Evolutionary conservation across 2,113 vertebrate species (phyloP).

Genomic region (Phylloscopus trochilus): DNA sequence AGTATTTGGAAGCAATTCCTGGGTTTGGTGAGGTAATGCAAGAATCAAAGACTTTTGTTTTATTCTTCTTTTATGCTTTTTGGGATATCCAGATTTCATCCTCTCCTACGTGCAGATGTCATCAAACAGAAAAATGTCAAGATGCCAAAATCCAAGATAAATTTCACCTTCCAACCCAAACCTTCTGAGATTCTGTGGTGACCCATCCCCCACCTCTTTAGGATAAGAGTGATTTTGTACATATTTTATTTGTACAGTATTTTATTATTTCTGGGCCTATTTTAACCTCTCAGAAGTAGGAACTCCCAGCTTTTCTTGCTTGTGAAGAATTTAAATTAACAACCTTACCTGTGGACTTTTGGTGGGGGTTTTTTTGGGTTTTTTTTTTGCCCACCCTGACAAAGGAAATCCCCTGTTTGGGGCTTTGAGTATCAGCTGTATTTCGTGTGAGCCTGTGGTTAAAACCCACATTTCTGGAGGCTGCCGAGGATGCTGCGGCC

Average conservation of each 20-base stretch:
- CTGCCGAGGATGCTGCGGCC: slow-evolving; percentile 32
- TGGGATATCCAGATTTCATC: background rate
- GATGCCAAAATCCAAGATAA: background rate
- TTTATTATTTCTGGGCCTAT: background rate
- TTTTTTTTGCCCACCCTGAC: background rate
- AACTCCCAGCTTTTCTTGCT: background rate
- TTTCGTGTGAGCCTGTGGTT: background rate
- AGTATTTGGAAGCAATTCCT: background rate
- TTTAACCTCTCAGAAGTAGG: background rate
- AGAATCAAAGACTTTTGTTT: background rate
- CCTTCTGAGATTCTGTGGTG: background rate
- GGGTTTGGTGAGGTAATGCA: background rate
- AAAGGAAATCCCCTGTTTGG: background rate
- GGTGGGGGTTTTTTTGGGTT: background rate
- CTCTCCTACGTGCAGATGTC: background rate
- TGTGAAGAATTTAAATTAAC: background rate
- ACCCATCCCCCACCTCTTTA: background rate
- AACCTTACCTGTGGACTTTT: background rate
- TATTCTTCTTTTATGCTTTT: background rate
- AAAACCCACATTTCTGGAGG: slow-evolving; percentile 17
- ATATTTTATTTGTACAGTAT: background rate
- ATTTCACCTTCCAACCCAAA: background rate
- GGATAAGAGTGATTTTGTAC: background rate
- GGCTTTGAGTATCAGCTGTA: background rate
- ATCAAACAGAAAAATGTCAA: background rate